Base-by-base conservation (phyloP, 2,888 invertebrate species). In the Orthosia gracilis region DNA sequence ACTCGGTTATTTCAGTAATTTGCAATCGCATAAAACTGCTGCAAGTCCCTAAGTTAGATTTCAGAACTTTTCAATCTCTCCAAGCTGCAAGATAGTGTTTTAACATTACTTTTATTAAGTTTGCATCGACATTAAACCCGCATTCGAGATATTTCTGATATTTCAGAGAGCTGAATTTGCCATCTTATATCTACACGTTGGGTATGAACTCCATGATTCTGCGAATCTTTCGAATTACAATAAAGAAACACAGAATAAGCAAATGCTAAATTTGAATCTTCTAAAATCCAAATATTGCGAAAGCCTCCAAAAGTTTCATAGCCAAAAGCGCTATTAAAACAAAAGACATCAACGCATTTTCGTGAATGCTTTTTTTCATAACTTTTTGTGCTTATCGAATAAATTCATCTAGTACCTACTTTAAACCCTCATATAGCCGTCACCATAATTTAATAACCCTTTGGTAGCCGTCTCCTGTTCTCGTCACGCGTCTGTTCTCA, bases 341-440 rank as follows among this genome's bases (percentile, higher is more conserved):
- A 90, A 90, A 90, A 90, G 89, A 90, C 89, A 88, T 90, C 89
- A 90, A 90, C 90, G 90, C 87, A 83, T 58, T 75, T 59, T 40
- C 47, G 47, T 31, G 18, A 50, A 62, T 62, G 40, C 31, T 15
- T 31, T 55, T 72, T 63, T 31, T 4, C n/a, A 17, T 49, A 12
- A 21, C 0, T 18, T 40, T 18, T 26, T 49, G 9, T 58, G 18
- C 3, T 26, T 2, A 66, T 52, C n/a, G 11, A 7, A 4, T 61
- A 17, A 57, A 31, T 50, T n/a, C 13, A 23, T 49, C 9, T 54
- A 47, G 57, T 55, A 66, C 49, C 21, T 54, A 5, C 13, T 12
- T 54, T 21, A 63, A 3, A 26, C 21, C 5, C 12, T 47, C 55
- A 4, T 50, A 54, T 45, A 66, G n/a, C 21, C 64, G 54, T 78